Conservation (phyloP, 2,113 vertebrate species). For the Proteles cristata region DNA sequence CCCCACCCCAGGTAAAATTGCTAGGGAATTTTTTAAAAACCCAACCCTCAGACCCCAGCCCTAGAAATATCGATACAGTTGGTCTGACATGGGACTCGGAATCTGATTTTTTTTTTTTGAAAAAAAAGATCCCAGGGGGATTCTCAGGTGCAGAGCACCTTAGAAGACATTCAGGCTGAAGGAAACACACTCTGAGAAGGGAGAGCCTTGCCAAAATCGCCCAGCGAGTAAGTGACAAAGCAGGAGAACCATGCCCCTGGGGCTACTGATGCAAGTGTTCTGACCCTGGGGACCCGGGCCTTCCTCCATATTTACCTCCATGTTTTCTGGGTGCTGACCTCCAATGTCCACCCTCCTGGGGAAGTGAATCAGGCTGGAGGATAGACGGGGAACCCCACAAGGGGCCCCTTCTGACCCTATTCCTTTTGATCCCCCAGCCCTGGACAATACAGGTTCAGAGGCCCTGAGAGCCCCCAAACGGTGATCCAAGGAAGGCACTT, state of each 20-base stretch:
- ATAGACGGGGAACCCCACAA: neutral
- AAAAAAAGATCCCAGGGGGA: neutral
- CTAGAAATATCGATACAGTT: neutral
- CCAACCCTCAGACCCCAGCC: neutral
- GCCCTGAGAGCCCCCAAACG: neutral
- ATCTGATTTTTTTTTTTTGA: neutral
- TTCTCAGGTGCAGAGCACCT: neutral
- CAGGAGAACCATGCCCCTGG: too few species aligned
- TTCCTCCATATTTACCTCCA: neutral
- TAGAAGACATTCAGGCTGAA: neutral
- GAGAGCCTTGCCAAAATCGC: neutral
- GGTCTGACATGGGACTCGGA: neutral
- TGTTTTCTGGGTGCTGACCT: neutral
- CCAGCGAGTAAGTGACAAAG: neutral
- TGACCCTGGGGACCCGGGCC: neutral
- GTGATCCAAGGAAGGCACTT: neutral
- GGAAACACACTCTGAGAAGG: neutral
- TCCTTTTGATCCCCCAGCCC: neutral
- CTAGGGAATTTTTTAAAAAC: neutral
- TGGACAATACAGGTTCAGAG: neutral
- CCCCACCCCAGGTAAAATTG: neutral
- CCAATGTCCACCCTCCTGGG: neutral
- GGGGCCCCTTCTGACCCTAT: neutral
- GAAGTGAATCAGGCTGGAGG: neutral
- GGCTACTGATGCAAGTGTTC: neutral